Conservation (phyloP, 2,888 invertebrate species). For the Erebia epiphron region DNA sequence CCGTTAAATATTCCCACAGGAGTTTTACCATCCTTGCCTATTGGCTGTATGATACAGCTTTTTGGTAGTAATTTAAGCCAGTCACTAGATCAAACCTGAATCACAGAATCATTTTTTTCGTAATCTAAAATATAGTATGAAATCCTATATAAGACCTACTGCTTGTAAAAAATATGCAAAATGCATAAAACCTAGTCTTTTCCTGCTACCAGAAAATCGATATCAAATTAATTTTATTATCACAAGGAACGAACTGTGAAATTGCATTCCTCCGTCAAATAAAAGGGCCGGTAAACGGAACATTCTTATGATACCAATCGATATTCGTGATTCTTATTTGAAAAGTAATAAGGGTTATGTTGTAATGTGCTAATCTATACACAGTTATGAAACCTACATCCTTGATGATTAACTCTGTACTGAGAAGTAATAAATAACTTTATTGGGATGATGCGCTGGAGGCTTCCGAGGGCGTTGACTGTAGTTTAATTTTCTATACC, state of each 20-base stretch:
- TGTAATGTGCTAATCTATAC: neutral
- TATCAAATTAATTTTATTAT: neutral
- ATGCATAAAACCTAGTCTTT: neutral
- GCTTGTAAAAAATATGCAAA: neutral
- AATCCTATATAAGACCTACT: neutral
- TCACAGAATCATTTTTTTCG: too few species aligned
- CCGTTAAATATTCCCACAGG: too few species aligned
- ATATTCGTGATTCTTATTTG: neutral
- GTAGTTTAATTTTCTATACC: slow-evolving; percentile 17
- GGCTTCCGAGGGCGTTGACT: slow-evolving; percentile 30
- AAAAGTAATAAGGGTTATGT: slow-evolving; percentile 3
- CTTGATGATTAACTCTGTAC: slow-evolving; percentile 24
- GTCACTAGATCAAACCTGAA: too few species aligned
- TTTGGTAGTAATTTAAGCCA: too few species aligned
- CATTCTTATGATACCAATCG: neutral
- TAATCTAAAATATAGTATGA: too few species aligned
- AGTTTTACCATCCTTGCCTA: too few species aligned
- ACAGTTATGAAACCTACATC: slow-evolving; percentile 15
- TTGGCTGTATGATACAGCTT: too few species aligned
- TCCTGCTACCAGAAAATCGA: neutral
- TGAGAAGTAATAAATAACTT: slow-evolving; percentile 21
- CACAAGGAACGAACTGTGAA: neutral
- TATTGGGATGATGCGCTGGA: slow-evolving; percentile 14
- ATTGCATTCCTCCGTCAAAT: neutral
- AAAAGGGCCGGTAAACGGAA: slow-evolving; percentile 13